Conservation (phyloP, 2,797 vertebrate species). For the Megaceryle alcyon region DNA sequence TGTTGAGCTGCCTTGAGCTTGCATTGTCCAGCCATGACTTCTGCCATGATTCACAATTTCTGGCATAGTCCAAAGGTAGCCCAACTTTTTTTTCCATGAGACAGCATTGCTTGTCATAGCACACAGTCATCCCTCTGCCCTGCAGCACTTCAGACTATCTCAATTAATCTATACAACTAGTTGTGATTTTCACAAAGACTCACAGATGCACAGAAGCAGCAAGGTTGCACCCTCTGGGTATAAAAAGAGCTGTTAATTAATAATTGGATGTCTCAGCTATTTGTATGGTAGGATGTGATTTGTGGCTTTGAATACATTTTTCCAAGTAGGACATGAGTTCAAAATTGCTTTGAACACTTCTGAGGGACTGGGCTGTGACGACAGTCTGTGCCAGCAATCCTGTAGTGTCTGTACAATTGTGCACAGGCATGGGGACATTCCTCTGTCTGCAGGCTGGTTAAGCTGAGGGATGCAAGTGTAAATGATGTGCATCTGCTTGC, state of each 20-base stretch:
- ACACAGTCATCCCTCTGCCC: not conserved
- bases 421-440: not conserved
- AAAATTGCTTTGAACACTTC: not conserved
- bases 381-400: not conserved
- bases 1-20: not conserved
- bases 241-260: slow-evolving; percentile 29
- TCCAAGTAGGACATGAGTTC: not conserved
- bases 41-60: fast-evolving
- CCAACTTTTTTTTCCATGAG: not conserved
- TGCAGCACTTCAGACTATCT: not conserved
- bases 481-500: not conserved
- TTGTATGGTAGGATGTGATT: not conserved
- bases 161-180: not conserved
- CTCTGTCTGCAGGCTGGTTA: not conserved
- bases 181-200: not conserved
- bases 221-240: slow-evolving; percentile 1
- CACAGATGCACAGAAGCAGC: not conserved
- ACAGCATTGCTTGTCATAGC: not conserved
- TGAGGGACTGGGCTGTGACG: not conserved
- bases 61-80: not conserved
- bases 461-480: not conserved
- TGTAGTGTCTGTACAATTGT: not conserved
- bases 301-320: not conserved
- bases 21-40: not conserved
- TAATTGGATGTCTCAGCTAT: not conserved